Base-by-base conservation (phyloP, 2,888 invertebrate species). In the Sycophila texana region DNA sequence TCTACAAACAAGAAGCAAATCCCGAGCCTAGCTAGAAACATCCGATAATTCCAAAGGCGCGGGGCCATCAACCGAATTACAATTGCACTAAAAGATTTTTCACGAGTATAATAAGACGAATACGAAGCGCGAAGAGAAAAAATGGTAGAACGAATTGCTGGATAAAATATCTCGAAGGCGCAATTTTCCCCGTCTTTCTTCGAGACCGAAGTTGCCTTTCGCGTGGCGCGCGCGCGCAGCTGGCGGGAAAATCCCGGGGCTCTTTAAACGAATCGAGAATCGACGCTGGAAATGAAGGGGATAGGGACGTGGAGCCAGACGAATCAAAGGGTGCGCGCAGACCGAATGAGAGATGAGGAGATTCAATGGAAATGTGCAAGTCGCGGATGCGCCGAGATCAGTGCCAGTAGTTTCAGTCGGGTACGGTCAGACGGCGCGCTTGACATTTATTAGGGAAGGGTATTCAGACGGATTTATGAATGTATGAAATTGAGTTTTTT, bases 131-230 rank as follows among this genome's bases (percentile, higher is more conserved):
- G 55, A n/a, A 20, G 7, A 66, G 0, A 20, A 12, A 4, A 1
- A 20, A 10, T 1, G n/a, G 30, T 16, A 55, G 12, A 51, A 18
- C 39, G 55, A 74, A 55, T 2, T 49, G 7, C 49, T 4, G 57
- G 61, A 67, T 75, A 75, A 75, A 75, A 75, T 51, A 30, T 51
- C 63, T 47, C 57, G 65, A 65, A 70, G 55, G 70, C 49, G 47
- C 70, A 71, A 70, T 77, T 70, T 65, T 57, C 76, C 60, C 53
- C 53, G 66, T 30, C 51, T 58, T 60, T 74, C 60, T 4, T 67
- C 26, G 18, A 51, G 67, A 58, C 74, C 51, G 58, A 74, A 74
- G 60, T 74, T 67, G 60, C 75, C 67, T 75, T 51, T 75, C 74
- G 61, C 26, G 58, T 58, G 58, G 65, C 39, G 20, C 4, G 70